phyloP scores from a whole-genome alignment of 2,888 invertebrate species.

The Drosophila mercatorum region DNA sequence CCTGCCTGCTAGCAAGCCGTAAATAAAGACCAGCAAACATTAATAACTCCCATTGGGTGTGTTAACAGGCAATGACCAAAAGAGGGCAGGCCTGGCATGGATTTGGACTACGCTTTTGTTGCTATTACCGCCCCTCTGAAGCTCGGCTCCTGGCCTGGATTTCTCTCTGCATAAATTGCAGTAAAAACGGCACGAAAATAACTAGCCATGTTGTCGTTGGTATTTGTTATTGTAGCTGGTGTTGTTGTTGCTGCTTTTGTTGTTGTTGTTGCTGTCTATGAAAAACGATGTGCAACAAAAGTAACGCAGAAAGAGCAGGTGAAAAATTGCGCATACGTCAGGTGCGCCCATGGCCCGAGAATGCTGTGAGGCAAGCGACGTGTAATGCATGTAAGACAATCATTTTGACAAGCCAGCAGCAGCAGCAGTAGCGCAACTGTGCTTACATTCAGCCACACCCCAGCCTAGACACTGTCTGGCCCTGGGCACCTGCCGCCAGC shows the following conservation, averaged over 20 bases:
- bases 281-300: constrained; percentile 77
- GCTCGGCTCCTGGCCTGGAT: constrained; percentile 18
- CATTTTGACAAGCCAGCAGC: constrained; percentile 66
- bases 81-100: constrained; percentile 66
- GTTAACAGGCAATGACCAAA: constrained; percentile 80
- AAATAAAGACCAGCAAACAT: constrained; percentile 76
- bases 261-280: constrained; percentile 52
- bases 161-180: constrained; percentile 69
- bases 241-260: neutral
- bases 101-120: constrained; percentile 65
- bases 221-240: constrained; percentile 18
- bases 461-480: constrained; percentile 36
- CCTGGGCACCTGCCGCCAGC: constrained; percentile 7
- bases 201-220: constrained; percentile 38
- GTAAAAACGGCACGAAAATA: constrained; percentile 67
- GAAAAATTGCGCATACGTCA: constrained; percentile 77
- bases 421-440: constrained; percentile 6
- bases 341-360: constrained; percentile 53
- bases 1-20: constrained; percentile 62
- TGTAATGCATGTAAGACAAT: constrained; percentile 77
- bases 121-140: constrained; percentile 2
- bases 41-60: constrained; percentile 81
- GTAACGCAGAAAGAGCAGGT: constrained; percentile 54
- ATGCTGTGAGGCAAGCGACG: constrained; percentile 46
- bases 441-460: constrained; percentile 49